Base-by-base conservation (phyloP, 2,888 invertebrate genomes). In the Dicranocentrus wangi region DNA sequence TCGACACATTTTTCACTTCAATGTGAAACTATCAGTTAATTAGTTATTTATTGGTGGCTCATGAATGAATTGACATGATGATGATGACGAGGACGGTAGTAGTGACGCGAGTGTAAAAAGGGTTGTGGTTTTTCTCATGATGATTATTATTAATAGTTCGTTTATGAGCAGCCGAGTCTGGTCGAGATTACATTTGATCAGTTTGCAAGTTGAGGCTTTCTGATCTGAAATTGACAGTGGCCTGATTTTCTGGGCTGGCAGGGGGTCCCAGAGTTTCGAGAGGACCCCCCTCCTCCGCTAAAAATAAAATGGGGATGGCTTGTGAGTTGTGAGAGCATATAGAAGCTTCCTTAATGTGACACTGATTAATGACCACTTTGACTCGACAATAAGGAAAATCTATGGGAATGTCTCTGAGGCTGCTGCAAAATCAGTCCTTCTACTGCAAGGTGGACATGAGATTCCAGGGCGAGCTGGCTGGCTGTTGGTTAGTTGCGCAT, bases 361-460 rank as follows among this genome's bases (percentile, higher is more conserved):
- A 87, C 85, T 86, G 86, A 87, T 86, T 87, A 86, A 87, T 87
- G 84, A 83, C 70, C 66, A 79, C 72, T 79, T n/a, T 79, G 63
- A 60, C 79, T 68, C 76, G 68, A 68, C 58, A 71, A 21, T 19
- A 28, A 47, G 27, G 19, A 63, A 61, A n/a, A n/a, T n/a, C 32
- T n/a, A n/a, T n/a, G n/a, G n/a, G n/a, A n/a, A n/a, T n/a, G n/a
- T n/a, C n/a, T n/a, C n/a, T n/a, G n/a, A n/a, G n/a, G n/a, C n/a
- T n/a, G n/a, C n/a, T n/a, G n/a, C n/a, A n/a, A n/a, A n/a, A n/a
- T n/a, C n/a, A n/a, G n/a, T n/a, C n/a, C n/a, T n/a, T n/a, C n/a
- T n/a, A n/a, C n/a, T n/a, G n/a, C n/a, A n/a, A n/a, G n/a, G n/a
- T n/a, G n/a, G n/a, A n/a, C n/a, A n/a, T n/a, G n/a, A n/a, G n/a